Conservation (phyloP, 2,888 invertebrate genomes). For the Spilosoma lubricipeda region DNA sequence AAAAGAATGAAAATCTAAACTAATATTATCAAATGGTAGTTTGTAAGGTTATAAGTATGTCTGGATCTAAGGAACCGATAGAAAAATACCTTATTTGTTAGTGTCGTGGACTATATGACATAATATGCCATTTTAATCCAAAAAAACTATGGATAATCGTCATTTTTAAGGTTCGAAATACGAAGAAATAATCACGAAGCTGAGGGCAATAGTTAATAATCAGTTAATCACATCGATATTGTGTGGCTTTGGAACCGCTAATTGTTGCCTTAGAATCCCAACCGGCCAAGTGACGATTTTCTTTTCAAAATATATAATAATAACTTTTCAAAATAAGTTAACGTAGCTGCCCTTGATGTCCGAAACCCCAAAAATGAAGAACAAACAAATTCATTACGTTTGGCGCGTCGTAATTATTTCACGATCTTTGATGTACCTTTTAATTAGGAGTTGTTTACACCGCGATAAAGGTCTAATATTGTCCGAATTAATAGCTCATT, state of each 20-base stretch:
- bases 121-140: too few relatives aligned
- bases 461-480: conserved; percentile 67
- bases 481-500: conserved; percentile 74
- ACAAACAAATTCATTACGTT: conserved; percentile 39
- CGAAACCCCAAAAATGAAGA: conserved; percentile 13
- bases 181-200: too few relatives aligned
- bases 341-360: not conserved
- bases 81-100: too few relatives aligned
- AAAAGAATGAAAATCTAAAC: too few relatives aligned
- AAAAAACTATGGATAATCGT: too few relatives aligned
- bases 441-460: conserved; percentile 68
- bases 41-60: too few relatives aligned
- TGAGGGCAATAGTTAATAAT: too few relatives aligned
- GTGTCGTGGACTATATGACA: too few relatives aligned
- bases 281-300: not conserved
- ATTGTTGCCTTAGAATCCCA: not conserved
- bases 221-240: not conserved
- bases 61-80: too few relatives aligned
- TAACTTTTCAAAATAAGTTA: not conserved
- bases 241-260: not conserved
- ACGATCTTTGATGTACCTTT: conserved; percentile 49
- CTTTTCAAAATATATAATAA: not conserved
- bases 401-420: conserved; percentile 37
- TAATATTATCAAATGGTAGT: too few relatives aligned
- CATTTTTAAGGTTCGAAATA: too few relatives aligned